phyloP scores from a whole-genome alignment of 2,113 vertebrate species.

The Craseonycteris thonglongyai region DNA sequence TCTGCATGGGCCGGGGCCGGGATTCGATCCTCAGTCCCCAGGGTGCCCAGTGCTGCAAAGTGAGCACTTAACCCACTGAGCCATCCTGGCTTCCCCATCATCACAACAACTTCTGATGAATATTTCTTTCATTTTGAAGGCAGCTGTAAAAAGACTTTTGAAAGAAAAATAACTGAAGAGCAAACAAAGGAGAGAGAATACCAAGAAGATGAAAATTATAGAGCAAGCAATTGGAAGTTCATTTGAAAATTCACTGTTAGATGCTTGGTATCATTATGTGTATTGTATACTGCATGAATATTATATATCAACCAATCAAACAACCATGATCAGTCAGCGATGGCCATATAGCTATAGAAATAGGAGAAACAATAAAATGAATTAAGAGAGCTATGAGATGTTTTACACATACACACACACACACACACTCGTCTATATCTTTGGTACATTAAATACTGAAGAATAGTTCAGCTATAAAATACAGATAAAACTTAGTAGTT shows the following conservation, averaged over 20 bases:
- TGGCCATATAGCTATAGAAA: neutral
- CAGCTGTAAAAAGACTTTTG: neutral
- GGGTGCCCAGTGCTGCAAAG: too few relatives aligned
- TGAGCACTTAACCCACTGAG: too few relatives aligned
- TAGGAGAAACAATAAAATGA: neutral
- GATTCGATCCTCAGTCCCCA: too few relatives aligned
- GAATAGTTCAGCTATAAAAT: neutral
- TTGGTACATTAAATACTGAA: neutral
- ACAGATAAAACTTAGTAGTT: neutral
- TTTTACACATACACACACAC: neutral
- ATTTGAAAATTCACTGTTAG: neutral
- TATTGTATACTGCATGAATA: neutral
- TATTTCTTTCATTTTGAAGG: neutral
- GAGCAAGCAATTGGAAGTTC: conserved; percentile 2
- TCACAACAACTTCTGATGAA: neutral
- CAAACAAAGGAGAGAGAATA: neutral
- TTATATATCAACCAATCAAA: neutral
- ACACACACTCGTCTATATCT: neutral
- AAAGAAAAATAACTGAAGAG: neutral
- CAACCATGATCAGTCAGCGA: neutral
- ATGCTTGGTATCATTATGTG: neutral
- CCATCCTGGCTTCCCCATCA: too few relatives aligned
- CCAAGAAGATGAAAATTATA: neutral
- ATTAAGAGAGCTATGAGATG: neutral
- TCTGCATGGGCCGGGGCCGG: too few relatives aligned